A percentile compares a stretch with the other conserved stretches of the same genome.
phyloP scores from a whole-genome alignment of 2,797 vertebrate species.

The Phrynocephalus vlangalii region DNA sequence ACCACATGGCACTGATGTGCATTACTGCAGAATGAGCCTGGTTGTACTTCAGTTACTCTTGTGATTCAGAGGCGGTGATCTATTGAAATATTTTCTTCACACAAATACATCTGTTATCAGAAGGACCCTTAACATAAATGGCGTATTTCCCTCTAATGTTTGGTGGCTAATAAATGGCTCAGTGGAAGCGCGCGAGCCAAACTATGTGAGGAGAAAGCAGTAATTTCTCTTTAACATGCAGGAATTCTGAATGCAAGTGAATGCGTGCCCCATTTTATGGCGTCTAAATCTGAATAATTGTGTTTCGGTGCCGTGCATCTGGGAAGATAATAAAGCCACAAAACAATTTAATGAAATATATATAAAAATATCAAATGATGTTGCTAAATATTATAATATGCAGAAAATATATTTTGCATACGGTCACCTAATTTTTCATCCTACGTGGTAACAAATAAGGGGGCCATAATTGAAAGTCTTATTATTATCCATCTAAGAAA shows the following conservation, averaged over 20 bases:
- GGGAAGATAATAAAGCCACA: slow-evolving; percentile 85
- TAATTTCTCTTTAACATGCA: slow-evolving; percentile 84
- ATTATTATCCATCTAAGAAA: slow-evolving; percentile 82
- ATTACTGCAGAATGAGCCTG: slow-evolving; percentile 71
- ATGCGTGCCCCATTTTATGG: slow-evolving; percentile 85
- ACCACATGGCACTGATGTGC: slow-evolving; percentile 64
- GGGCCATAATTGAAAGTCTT: slow-evolving; percentile 82
- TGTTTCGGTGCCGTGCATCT: slow-evolving; percentile 84
- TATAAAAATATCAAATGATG: slow-evolving; percentile 84
- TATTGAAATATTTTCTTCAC: slow-evolving; percentile 80
- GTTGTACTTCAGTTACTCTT: slow-evolving; percentile 76
- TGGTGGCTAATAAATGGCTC: slow-evolving; percentile 80
- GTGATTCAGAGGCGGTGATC: slow-evolving; percentile 78
- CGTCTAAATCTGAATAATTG: slow-evolving; percentile 86
- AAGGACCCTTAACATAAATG: slow-evolving; percentile 83
- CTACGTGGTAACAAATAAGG: slow-evolving; percentile 81
- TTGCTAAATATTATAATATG: slow-evolving; percentile 86
- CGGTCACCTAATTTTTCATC: slow-evolving; percentile 84
- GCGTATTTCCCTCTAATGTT: slow-evolving; percentile 82
- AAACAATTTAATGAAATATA: slow-evolving; percentile 87
- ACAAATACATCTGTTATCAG: slow-evolving; percentile 81
- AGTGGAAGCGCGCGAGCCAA: slow-evolving; percentile 74
- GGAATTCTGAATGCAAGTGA: slow-evolving; percentile 83
- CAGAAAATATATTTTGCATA: slow-evolving; percentile 84
- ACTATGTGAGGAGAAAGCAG: slow-evolving; percentile 79